These are phyloP conservation scores for Hypercompe scribonia DNA, from an alignment of 2,888 invertebrate species.

Conservation along the genomic window DNA sequence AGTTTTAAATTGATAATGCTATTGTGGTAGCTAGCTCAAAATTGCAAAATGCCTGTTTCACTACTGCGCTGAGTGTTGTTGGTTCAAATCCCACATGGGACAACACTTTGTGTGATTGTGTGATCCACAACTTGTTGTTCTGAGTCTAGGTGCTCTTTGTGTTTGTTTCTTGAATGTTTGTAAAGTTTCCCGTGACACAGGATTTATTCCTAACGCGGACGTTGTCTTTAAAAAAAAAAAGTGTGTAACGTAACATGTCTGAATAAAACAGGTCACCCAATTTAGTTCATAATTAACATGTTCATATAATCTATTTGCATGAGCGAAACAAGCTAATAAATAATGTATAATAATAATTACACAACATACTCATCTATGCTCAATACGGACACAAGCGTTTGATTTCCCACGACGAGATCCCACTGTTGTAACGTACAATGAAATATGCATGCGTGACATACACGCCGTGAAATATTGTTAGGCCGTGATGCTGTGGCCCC, in stretches of 20 bases:
- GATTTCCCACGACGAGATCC: conserved; percentile 78
- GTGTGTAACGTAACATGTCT: background rate
- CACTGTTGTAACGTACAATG: conserved; percentile 74
- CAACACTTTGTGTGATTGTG: too few relatives aligned
- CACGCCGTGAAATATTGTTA: conserved; percentile 76
- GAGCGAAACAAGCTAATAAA: conserved; percentile 46
- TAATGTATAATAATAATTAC: conserved; percentile 54
- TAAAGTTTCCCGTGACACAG: too few relatives aligned
- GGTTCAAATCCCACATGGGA: too few relatives aligned
- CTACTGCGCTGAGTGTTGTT: too few relatives aligned
- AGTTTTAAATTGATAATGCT: too few relatives aligned
- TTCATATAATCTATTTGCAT: conserved; percentile 19
- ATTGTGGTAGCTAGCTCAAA: too few relatives aligned
- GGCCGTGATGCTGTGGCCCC: conserved; percentile 59
- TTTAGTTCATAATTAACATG: conserved; percentile 24
- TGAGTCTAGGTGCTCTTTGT: too few relatives aligned
- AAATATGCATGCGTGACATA: conserved; percentile 80
- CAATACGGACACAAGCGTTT: conserved; percentile 37
- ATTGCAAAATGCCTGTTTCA: too few relatives aligned
- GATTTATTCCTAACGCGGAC: too few relatives aligned
- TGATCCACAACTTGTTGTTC: too few relatives aligned
- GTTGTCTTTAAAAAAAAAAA: too few relatives aligned
- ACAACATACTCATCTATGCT: conserved; percentile 39
- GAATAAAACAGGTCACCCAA: background rate
- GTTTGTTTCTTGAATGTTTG: too few relatives aligned